Evolutionary conservation across 1,140 invertebrate species (phyloP), one percentile per base, ranked within the genome.

Genomic region (Acromyrmex echinatior): DNA sequence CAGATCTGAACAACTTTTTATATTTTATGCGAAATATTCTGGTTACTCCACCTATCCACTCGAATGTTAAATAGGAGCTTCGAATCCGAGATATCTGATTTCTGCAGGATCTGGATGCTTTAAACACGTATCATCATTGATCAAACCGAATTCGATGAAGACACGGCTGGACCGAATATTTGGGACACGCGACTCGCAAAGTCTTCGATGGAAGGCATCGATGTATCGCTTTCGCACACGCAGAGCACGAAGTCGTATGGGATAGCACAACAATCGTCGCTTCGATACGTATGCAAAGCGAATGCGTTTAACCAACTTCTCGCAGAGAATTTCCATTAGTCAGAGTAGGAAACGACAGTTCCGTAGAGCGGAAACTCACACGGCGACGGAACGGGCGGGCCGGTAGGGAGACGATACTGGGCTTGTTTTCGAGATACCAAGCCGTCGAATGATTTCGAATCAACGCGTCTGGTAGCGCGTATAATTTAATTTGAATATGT

Each of bases 401-500:
- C 14, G 60, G 31, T 0, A 14, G 71, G 79, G 31, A 10, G 82
- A 77, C 21, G 80, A 73, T 71, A 80, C 45, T 63, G 87, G 39
- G 53, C 73, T 82, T 90, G 88, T 89, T 88, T 87, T 79, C 65
- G 71, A 51, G 66, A 79, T 77, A 80, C 56, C 86, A 84, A 88
- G 78, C 76, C 92, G 93, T 92, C 93, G 94, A 95, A 95, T 94
- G 94, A 95, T 95, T 95, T 94, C 93, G 94, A 95, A 95, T 95
- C 94, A 95, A 93, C 93, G 93, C 93, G 94, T 94, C 90, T 94
- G 93, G 92, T 93, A 92, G 94, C 88, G 93, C 94, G 95, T 90
- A 94, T 95, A 95, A 95, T 95, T 95, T 91, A 95, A 95, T 95
- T 95, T 95, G 95, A 95, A 95, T 94, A 95, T 95, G 95, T 94